Conservation (phyloP, 2,888 invertebrate species). For the Orchesellides sinensis region DNA sequence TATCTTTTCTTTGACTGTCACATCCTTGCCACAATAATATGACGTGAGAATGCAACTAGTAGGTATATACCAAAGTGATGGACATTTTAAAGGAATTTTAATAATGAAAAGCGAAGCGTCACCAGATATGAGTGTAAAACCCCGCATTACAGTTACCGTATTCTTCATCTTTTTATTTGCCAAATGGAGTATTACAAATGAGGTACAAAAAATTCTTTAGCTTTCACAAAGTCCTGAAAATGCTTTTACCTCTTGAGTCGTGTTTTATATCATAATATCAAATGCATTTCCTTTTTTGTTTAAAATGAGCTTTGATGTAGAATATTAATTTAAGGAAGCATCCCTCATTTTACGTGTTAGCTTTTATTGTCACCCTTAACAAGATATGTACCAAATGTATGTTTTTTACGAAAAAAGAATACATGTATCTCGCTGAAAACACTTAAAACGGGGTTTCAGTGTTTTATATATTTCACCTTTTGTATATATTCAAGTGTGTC, state of each 20-base stretch:
- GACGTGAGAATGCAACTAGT: background rate
- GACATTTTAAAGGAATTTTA: slow-evolving; percentile 3
- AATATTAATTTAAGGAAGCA: no score
- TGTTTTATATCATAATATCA: background rate
- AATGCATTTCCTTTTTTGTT: background rate
- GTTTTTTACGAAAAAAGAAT: no score
- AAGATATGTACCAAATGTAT: no score
- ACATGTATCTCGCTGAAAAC: no score
- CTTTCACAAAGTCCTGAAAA: background rate
- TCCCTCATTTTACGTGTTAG: no score
- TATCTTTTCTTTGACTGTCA: background rate
- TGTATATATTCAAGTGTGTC: no score
- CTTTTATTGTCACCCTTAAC: no score
- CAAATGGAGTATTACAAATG: slow-evolving; percentile 22
- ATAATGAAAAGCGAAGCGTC: slow-evolving; percentile 10
- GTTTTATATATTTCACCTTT: no score
- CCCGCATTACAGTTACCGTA: slow-evolving; percentile 30
- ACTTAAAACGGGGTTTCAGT: no score
- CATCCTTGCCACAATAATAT: background rate
- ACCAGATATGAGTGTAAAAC: background rate
- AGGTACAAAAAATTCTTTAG: background rate
- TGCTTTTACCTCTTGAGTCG: background rate
- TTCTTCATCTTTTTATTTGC: slow-evolving; percentile 29
- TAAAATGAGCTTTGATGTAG: no score
- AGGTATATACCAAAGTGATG: background rate